Evolutionary conservation across 2,888 invertebrate genomes (phyloP), one percentile per base, ranked within the genome.

Genomic region (Lissonota sp.): DNA sequence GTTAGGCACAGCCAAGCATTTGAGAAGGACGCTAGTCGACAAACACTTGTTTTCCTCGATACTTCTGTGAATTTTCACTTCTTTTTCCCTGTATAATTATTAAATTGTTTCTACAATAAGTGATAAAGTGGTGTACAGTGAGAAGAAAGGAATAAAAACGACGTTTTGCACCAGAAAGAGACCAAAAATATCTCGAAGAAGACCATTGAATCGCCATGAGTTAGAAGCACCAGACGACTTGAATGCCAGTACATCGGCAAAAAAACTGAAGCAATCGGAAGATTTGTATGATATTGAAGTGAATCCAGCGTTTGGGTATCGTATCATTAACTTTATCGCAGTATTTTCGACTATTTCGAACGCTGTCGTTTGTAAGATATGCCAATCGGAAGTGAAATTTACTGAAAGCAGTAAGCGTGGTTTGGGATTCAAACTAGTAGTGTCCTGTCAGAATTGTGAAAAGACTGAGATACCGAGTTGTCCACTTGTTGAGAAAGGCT

Each of bases 381-480:
- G 82, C 69, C 49, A 60, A 49, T 71, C 60, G 40, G 55, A 81
- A 51, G 77, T 82, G 40, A 81, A 78, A 51, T 84, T 85, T 75
- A 71, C 58, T 62, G 82, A 84, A 82, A 79, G 70, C 75, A 57
- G 74, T 49, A 64, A 73, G 42, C 78, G 83, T 26, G 84, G 81
- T 73, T 83, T 85, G 39, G 85, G 82, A 49, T 84, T 85, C 78
- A 84, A 84, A 85, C 79, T 64, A 64, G 64, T 78, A 79, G 53
- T 85, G 83, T 73, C 75, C 64, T 60, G 60, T 60, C 14, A 60
- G n/a, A 60, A 60, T 37, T 57, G 57, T 57, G 51, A 14, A 16
- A 49, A 51, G 53, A 66, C 53, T 79, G 78, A 63, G 42, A 84
- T 84, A 70, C 80, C 80, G 55, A 77, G 79, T 74, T 62, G 77